Evolutionary conservation across 2,797 vertebrate species (phyloP), one percentile per base, ranked within the genome.

Genomic region (Scolopax bukidnonensis): DNA sequence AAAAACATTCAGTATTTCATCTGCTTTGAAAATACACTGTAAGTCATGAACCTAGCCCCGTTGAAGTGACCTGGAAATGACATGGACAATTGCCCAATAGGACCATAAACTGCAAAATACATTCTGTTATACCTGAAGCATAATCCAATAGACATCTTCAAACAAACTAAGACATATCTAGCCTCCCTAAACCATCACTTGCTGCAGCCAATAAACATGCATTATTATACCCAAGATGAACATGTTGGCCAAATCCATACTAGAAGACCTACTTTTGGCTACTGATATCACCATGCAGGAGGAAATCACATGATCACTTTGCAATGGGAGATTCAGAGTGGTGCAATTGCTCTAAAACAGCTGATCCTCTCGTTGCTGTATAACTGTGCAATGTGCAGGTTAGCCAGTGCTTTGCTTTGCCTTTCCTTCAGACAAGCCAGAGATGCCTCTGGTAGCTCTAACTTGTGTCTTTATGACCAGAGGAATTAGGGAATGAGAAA

Each of bases 291-390:
- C 28, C 25, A 50, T 0, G 4, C 2, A 64, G 38, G 21, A 84
- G 36, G 43, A 85, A 77, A 65, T 32, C 75, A 60, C 12, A 18
- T 18, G 13, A 12, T 17, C 23, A 65, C 45, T 69, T 65, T 61
- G 53, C 48, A 68, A 16, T 0, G 41, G 45, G 32, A 21, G 15
- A 27, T 25, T 38, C 0, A 0, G 61, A 79, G 63, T 16, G 10
- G 10, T 1, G 1, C 12, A 84, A 81, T 11, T 56, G 32, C 38
- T 71, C 63, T 76, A 53, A 63, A 88, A 12, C 50, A 81, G 25
- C n/a, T 23, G 30, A 81, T 65, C 13, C 25, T 69, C 23, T 80
- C 53, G 57, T 57, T 75, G 38, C 47, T 64, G 27, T 33, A 84
- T 11, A 53, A 41, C 9, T 10, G 30, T 51, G 71, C 87, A 92